Percentiles rank a stretch among this genome's conserved stretches.
These are phyloP conservation scores for Lophotriccus pileatus DNA, from an alignment of 2,797 vertebrate genomes.

Conservation along the genomic window DNA sequence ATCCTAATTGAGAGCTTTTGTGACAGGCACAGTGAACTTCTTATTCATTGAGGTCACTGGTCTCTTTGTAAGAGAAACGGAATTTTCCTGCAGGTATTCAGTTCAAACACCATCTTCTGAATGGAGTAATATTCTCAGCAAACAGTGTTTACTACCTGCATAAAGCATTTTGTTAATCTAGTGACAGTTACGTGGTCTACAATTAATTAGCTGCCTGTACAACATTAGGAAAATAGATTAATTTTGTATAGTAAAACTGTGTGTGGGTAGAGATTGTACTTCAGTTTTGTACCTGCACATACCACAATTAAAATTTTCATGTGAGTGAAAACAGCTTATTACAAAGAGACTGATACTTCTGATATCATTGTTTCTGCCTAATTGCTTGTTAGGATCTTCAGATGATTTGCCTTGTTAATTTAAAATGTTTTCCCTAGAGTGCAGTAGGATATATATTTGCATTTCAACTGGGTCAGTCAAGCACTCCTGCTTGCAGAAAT, in stretches of 20 bases:
- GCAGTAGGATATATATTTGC: constrained; percentile 15
- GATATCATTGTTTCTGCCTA: constrained; percentile 44
- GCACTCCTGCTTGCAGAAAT: neutral
- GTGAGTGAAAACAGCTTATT: neutral
- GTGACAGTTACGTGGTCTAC: neutral
- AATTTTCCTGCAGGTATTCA: neutral
- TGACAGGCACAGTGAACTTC: neutral
- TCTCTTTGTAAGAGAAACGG: neutral
- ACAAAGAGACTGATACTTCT: neutral
- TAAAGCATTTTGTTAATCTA: neutral
- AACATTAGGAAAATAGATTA: neutral
- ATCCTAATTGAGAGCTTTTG: neutral
- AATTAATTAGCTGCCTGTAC: constrained; percentile 18
- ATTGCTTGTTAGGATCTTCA: constrained; percentile 49
- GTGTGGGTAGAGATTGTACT: neutral
- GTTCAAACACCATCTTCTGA: neutral
- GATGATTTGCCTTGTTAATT: constrained; percentile 34
- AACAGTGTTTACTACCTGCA: neutral
- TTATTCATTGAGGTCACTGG: neutral
- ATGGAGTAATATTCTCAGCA: neutral
- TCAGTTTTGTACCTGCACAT: neutral
- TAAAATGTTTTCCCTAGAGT: constrained; percentile 28
- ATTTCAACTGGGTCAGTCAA: neutral
- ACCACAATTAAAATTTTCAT: constrained; percentile 49
- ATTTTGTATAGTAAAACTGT: neutral